Base-by-base conservation (phyloP, 2,888 invertebrate genomes). In the Mimumesa dahlbomi region DNA sequence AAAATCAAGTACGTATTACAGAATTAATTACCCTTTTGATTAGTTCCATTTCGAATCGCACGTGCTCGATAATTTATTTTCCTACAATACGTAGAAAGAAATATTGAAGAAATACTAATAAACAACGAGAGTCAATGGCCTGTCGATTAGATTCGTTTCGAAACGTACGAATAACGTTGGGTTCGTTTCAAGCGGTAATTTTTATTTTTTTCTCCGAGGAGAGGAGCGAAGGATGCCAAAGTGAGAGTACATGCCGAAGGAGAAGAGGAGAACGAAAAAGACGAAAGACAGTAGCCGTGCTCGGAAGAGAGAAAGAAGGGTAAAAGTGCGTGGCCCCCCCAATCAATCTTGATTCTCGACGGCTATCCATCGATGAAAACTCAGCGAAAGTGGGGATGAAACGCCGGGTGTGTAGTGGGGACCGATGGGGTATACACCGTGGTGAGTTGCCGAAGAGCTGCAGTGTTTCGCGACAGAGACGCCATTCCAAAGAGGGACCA, bases 301-400 rank as follows among this genome's bases (percentile, higher is more conserved):
- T 7, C 43, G 9, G 50, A 38, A 62, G 52, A 52, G 69, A 65
- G 62, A 62, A 56, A 54, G 71, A 66, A 59, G 42, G 58, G 58
- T 75, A 75, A 66, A 65, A 68, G 67, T 53, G 67, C 31, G 53
- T 50, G 67, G 56, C 36, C 19, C 54, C 43, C 19, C 54, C 45
- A 64, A 72, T 78, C 73, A 69, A 75, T 79, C 63, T 74, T 73
- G 72, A 76, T 69, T 73, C 77, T 66, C 68, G 76, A 69, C 75
- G 73, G 75, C 64, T 61, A 76, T 80, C 67, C 81, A 71, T 75
- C 80, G 80, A 82, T 75, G 81, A 79, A 83, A 82, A 75, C 77
- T 58, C 59, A 67, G 82, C 83, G 85, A 86, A 85, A 87, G 87
- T 87, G 87, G 87, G 87, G 86, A 87, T 86, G 81, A 82, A 80